Percentiles rank a stretch among this genome's conserved stretches.
phyloP scores from a whole-genome alignment of 2,888 invertebrate genomes.

The Calameuta idolon region DNA sequence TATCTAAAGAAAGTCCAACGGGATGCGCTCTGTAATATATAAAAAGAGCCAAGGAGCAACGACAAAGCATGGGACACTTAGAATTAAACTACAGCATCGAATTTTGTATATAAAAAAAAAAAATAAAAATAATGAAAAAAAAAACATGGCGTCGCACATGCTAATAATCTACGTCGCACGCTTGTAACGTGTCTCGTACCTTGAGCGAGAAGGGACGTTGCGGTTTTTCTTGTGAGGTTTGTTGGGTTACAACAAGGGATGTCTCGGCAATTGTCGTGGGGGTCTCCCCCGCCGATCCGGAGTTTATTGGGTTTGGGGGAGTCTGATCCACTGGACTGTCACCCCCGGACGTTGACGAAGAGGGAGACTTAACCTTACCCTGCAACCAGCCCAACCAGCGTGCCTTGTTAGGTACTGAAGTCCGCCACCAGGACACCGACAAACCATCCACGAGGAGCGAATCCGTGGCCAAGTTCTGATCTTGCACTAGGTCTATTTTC shows the following conservation, averaged over 20 bases:
- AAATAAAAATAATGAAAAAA: slow-evolving; percentile 41
- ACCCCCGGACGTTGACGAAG: slow-evolving; percentile 65
- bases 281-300: slow-evolving; percentile 58
- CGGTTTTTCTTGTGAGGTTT: slow-evolving; percentile 67
- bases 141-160: slow-evolving; percentile 21
- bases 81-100: not conserved
- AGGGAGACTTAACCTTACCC: slow-evolving; percentile 67
- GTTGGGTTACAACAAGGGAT: slow-evolving; percentile 54
- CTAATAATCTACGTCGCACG: not conserved
- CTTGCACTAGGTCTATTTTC: not conserved
- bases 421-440: slow-evolving; percentile 51
- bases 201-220: slow-evolving; percentile 73
- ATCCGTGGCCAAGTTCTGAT: slow-evolving; percentile 34
- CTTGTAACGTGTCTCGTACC: slow-evolving; percentile 63
- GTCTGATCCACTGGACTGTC: slow-evolving; percentile 64
- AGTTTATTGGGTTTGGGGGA: slow-evolving; percentile 59
- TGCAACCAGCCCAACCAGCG: slow-evolving; percentile 66
- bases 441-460: slow-evolving; percentile 22
- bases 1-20: not conserved
- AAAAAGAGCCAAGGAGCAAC: not conserved
- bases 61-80: not conserved
- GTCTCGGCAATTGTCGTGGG: slow-evolving; percentile 56
- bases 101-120: slow-evolving; percentile 18
- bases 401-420: slow-evolving; percentile 62
- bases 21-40: not conserved